Evolutionary conservation across 1,140 invertebrate genomes (phyloP).

Genomic region (Lasioglossum albipes): DNA sequence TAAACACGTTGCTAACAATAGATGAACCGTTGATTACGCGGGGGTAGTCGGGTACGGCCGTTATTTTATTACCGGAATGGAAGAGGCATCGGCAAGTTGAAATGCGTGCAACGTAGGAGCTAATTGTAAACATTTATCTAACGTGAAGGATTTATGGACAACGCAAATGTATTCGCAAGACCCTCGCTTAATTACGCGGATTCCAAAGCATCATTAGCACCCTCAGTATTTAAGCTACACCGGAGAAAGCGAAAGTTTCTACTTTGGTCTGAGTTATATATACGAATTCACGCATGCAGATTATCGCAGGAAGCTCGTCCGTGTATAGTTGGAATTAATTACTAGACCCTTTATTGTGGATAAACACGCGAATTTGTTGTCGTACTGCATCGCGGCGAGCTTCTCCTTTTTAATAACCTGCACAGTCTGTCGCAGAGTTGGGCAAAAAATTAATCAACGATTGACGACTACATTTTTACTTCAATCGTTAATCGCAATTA

Average conservation of each 20-base stretch:
- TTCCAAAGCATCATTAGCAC: conserved; percentile 66
- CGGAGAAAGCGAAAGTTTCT: conserved; percentile 57
- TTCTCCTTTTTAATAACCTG: not conserved
- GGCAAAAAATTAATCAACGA: no score
- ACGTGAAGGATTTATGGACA: conserved; percentile 72
- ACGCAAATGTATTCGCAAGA: conserved; percentile 72
- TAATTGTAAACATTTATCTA: conserved; percentile 74
- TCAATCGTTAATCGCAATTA: no score
- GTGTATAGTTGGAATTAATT: not conserved
- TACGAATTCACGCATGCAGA: not conserved
- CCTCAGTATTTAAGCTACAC: conserved; percentile 48
- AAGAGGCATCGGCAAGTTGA: conserved; percentile 32
- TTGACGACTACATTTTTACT: no score
- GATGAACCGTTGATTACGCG: not conserved
- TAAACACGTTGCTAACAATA: conserved; percentile 20
- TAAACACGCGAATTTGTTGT: not conserved
- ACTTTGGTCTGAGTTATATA: not conserved
- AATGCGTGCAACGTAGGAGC: conserved; percentile 43
- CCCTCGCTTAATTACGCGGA: conserved; percentile 72
- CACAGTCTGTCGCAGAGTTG: not conserved
- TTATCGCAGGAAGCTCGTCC: not conserved
- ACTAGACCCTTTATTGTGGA: no score
- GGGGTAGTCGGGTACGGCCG: conserved; percentile 11
- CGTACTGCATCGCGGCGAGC: not conserved
- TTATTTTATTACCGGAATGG: conserved; percentile 43